Percentiles rank a stretch among this genome's conserved stretches.
phyloP scores from a whole-genome alignment of 2,888 invertebrate genomes.

The Melanargia galathea region DNA sequence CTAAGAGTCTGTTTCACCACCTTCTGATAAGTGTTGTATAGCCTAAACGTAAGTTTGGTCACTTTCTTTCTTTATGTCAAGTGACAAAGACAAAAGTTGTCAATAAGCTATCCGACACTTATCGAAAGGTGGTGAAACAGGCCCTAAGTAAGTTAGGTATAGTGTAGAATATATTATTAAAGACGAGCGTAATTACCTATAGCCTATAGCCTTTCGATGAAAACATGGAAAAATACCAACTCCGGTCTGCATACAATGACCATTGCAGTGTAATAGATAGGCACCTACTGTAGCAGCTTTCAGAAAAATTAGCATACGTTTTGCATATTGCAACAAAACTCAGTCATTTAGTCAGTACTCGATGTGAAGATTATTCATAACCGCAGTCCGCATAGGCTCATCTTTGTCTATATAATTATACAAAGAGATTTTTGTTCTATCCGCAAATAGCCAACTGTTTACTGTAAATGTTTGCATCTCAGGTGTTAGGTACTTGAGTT shows the following conservation, averaged over 20 bases:
- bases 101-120: no score
- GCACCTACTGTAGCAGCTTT: slow-evolving; percentile 11
- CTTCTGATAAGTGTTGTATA: no score
- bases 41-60: no score
- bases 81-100: no score
- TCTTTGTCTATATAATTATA: slow-evolving; percentile 5
- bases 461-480: background rate
- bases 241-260: background rate
- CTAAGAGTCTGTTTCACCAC: no score
- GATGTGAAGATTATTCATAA: slow-evolving; percentile 13
- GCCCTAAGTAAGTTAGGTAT: no score
- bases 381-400: slow-evolving; percentile 7
- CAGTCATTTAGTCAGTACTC: slow-evolving; percentile 4
- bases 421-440: slow-evolving; percentile 8
- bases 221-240: slow-evolving; percentile 5
- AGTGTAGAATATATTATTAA: no score
- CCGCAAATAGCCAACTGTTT: background rate
- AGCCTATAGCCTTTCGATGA: background rate
- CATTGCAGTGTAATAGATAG: slow-evolving; percentile 12
- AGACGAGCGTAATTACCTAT: no score
- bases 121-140: no score
- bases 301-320: slow-evolving; percentile 22
- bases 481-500: background rate
- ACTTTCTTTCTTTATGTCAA: no score
- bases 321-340: slow-evolving; percentile 19